A percentile compares a stretch with the other conserved stretches of the same genome.
These are phyloP conservation scores for Garrulus glandarius DNA, from an alignment of 2,797 vertebrate genomes.

Conservation along the genomic window DNA sequence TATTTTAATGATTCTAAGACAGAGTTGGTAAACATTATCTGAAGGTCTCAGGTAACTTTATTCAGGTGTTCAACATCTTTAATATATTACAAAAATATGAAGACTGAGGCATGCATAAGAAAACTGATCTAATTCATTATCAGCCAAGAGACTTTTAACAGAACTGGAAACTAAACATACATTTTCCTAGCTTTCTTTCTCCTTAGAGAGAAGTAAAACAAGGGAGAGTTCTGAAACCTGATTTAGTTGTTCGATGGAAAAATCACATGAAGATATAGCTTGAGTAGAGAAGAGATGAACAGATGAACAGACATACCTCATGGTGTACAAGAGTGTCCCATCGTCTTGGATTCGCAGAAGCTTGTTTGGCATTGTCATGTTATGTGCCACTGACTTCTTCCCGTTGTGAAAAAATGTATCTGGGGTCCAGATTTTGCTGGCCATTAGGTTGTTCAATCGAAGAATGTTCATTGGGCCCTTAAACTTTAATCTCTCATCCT, in stretches of 20 bases:
- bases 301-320: conserved; percentile 80
- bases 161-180: not conserved
- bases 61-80: not conserved
- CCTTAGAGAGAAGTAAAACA: not conserved
- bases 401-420: conserved; percentile 99
- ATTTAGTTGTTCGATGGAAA: not conserved
- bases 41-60: not conserved
- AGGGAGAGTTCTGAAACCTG: not conserved
- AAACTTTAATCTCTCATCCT: conserved; percentile 94
- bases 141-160: not conserved
- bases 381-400: conserved; percentile 97
- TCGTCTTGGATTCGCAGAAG: conserved; percentile 94
- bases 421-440: conserved; percentile 99
- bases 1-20: not conserved
- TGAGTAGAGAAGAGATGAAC: not conserved
- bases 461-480: conserved; percentile 97
- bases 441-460: conserved; percentile 97
- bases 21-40: not conserved
- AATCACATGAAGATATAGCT: not conserved
- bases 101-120: not conserved
- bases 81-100: not conserved
- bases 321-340: conserved; percentile 93
- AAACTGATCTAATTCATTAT: not conserved
- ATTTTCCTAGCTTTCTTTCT: not conserved
- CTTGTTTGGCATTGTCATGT: conserved; percentile 99